Conservation (phyloP, 2,797 vertebrate species). For the Poecilia velifera region DNA sequence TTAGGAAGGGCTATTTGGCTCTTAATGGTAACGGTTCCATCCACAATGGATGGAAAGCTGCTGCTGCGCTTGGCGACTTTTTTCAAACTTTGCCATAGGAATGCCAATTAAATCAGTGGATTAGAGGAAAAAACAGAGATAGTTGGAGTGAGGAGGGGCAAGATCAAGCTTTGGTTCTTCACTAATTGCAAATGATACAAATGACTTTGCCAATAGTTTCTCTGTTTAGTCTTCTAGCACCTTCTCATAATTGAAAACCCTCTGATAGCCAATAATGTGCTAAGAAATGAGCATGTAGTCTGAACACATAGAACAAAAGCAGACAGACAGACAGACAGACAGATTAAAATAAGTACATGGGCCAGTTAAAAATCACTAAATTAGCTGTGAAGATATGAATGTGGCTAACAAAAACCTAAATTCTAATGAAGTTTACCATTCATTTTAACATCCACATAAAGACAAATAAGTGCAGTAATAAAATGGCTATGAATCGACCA, state of each 20-base stretch:
- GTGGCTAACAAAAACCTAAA: not conserved
- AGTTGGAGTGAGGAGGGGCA: not conserved
- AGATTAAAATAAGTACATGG: constrained; percentile 2
- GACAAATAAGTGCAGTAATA: not conserved
- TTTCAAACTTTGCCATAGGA: constrained; percentile 68
- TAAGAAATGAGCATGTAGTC: constrained; percentile 25
- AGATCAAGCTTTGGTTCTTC: constrained; percentile 57
- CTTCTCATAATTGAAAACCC: constrained; percentile 64
- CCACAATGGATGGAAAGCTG: constrained; percentile 74
- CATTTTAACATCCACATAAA: constrained; percentile 3
- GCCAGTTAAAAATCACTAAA: not conserved
- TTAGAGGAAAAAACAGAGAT: constrained; percentile 21
- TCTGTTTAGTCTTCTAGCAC: constrained; percentile 50
- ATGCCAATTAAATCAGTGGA: constrained; percentile 71
- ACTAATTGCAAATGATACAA: constrained; percentile 77
- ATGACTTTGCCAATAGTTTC: constrained; percentile 65
- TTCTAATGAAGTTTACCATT: not conserved
- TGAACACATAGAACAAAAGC: not conserved
- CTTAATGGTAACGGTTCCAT: constrained; percentile 72
- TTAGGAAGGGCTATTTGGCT: constrained; percentile 76
- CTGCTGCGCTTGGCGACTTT: constrained; percentile 58
- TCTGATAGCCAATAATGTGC: constrained; percentile 43
- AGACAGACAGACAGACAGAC: not conserved
- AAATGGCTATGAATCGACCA: not conserved
- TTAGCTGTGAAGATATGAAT: not conserved